A percentile compares a stretch with the other conserved stretches of the same genome.
Evolutionary conservation across 1,140 invertebrate genomes (phyloP).

Genomic region (Drosophila lowei): DNA sequence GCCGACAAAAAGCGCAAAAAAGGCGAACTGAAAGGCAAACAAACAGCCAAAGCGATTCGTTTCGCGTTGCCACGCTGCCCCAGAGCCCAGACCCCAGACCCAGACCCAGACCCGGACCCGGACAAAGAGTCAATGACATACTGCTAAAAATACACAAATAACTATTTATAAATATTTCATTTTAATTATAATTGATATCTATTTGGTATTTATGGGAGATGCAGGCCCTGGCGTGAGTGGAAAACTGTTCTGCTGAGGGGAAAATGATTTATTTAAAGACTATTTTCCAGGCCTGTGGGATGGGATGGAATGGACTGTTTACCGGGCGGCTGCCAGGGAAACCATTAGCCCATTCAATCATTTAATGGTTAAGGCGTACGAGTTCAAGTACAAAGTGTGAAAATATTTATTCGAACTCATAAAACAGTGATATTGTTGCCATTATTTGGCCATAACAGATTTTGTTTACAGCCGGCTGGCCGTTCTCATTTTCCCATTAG

Average conservation of each 20-base stretch:
- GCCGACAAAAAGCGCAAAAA: constrained; percentile 6
- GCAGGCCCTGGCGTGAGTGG: not conserved
- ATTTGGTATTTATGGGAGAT: constrained; percentile 18
- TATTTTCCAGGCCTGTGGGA: constrained; percentile 9
- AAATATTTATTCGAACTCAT: constrained; percentile 51
- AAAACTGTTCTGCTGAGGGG: not conserved
- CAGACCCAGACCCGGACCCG: not conserved
- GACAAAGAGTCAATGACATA: constrained; percentile 60
- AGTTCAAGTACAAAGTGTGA: constrained; percentile 50
- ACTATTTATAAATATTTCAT: constrained; percentile 37
- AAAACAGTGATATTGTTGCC: constrained; percentile 51
- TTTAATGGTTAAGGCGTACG: constrained; percentile 38
- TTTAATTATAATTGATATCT: constrained; percentile 37
- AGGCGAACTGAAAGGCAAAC: constrained; percentile 6
- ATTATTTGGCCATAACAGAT: constrained; percentile 38
- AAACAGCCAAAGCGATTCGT: constrained; percentile 27
- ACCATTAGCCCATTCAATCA: constrained; percentile 42
- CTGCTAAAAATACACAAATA: constrained; percentile 44
- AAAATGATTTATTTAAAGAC: constrained; percentile 37
- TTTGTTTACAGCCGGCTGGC: constrained; percentile 29
- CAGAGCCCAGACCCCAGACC: too few species aligned
- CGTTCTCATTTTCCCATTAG: constrained; percentile 18
- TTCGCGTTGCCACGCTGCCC: constrained; percentile 8
- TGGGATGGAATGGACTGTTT: constrained; percentile 24
- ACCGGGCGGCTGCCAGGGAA: constrained; percentile 21